Evolutionary conservation across 2,113 vertebrate species (phyloP), one percentile per base, ranked within the genome.

Genomic region (Sander vitreus): DNA sequence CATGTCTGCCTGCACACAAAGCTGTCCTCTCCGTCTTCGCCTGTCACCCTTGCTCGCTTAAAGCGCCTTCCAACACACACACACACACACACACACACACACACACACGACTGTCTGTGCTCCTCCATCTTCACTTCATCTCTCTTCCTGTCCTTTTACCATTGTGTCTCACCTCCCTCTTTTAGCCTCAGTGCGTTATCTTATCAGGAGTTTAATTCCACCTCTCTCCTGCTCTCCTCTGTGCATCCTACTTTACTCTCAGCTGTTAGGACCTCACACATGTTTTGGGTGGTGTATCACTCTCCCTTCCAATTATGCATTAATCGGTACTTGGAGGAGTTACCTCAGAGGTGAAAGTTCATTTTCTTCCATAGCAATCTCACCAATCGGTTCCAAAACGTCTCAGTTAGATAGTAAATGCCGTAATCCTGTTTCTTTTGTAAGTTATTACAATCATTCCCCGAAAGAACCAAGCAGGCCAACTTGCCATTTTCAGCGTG

Each of bases 1-100:
- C 30, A 36, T 73, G 75, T 90, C 85, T 80, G 80, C 76, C 78
- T 51, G 81, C n/a, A 18, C 78, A 89, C 87, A 91, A 91, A 93
- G 90, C 89, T 63, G 74, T 73, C 78, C 55, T 76, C 85, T 80
- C 85, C 78, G 83, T 73, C 81, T 73, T 73, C 9, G 55, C 68
- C 87, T 76, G 87, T 91, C 91, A 88, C 83, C 73, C 60, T 72
- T 12, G 78, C 78, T 88, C 10, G 23, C 81, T 88, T 73, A 58
- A 73, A 87, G 74, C 69, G 59, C 79, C 74, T 84, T 73, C 51
- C 71, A 68, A 43, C 36, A 54, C 80, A 59, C 48, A 78, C 21
- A 55, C 66, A 51, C 54, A 33, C 73, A 64, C 15, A 45, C 45
- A 63, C 78, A 66, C 70, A 62, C 60, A 81, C 71, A 69, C 43